Base-by-base conservation (phyloP, 1,140 invertebrate genomes). In the Zaprionus taronus region DNA sequence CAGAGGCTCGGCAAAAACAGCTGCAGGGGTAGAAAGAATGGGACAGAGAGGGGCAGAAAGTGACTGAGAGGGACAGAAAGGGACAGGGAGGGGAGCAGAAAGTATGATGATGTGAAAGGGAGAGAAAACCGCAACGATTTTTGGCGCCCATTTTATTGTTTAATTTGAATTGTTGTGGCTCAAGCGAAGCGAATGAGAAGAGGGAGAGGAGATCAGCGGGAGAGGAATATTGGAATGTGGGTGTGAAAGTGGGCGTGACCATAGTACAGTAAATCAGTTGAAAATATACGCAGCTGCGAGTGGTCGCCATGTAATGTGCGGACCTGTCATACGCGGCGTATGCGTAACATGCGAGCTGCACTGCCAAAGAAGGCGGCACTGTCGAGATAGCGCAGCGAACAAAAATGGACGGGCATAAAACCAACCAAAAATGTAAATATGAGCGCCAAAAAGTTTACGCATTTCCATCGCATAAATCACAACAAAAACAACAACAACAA, bases 391-490 rank as follows among this genome's bases (percentile, higher is more conserved):
- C 3, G 38, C 20, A 57, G 31, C 14, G 22, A 36, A 22, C 58
- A 34, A 62, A 56, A 31, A 56, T 2, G 31, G 51, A 58, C 44
- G 44, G 67, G 22, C 66, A 72, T 69, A 77, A 81, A 83, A 74
- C 62, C 57, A 64, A 72, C 66, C 60, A 74, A 56, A 78, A 60
- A 69, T 53, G n/a, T 58, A 53, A 61, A 74, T 78, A 64, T 56
- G 44, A 75, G 53, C 68, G 64, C 47, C 47, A 53, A 41, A 73
- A 85, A 89, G 70, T 87, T 87, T 72, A 89, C 73, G 81, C 68
- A 64, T 68, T 77, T 66, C 77, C 64, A 79, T 49, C 73, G 63
- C 83, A 87, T 87, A 87, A 87, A 87, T 89, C 83, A 89, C 78
- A 79, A 72, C 70, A 75, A 86, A 56, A 63, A 24, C 49, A 66